Percentiles rank a stretch among this genome's conserved stretches.
Evolutionary conservation across 2,113 vertebrate species (phyloP).

Genomic region (Hystrix brachyura): DNA sequence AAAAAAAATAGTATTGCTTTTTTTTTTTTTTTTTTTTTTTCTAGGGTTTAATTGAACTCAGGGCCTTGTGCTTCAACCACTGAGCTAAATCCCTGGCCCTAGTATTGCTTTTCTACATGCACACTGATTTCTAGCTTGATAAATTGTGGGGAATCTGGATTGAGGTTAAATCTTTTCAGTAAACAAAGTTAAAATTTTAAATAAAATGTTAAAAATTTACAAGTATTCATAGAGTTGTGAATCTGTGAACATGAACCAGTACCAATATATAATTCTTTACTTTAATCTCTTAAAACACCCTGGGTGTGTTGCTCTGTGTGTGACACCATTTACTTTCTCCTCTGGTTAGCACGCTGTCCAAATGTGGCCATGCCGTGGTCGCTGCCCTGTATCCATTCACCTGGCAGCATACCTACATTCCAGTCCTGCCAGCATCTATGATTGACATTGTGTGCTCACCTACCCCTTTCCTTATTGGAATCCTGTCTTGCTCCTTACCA

Average conservation of each 20-base stretch:
- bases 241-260: not conserved
- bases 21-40: no score
- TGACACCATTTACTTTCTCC: conserved; percentile 75
- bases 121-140: conserved; percentile 9
- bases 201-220: conserved; percentile 39
- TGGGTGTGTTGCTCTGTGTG: not conserved
- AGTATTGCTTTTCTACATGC: conserved; percentile 3
- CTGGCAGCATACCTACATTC: conserved; percentile 99
- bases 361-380: conserved; percentile 95
- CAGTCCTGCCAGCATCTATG: conserved; percentile 96
- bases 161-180: conserved; percentile 27
- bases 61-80: no score
- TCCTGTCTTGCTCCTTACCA: conserved; percentile 94
- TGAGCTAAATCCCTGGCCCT: no score
- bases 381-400: conserved; percentile 98
- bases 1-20: no score
- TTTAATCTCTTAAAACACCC: not conserved
- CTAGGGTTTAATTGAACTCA: no score
- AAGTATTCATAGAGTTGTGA: not conserved
- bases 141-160: not conserved
- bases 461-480: conserved; percentile 97
- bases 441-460: conserved; percentile 98
- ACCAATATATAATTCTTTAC: not conserved
- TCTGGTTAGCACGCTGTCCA: conserved; percentile 93
- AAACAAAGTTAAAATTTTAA: conserved; percentile 42